Evolutionary conservation across 2,113 vertebrate species (phyloP), one percentile per base, ranked within the genome.

Genomic region (Hypomesus transpacificus): DNA sequence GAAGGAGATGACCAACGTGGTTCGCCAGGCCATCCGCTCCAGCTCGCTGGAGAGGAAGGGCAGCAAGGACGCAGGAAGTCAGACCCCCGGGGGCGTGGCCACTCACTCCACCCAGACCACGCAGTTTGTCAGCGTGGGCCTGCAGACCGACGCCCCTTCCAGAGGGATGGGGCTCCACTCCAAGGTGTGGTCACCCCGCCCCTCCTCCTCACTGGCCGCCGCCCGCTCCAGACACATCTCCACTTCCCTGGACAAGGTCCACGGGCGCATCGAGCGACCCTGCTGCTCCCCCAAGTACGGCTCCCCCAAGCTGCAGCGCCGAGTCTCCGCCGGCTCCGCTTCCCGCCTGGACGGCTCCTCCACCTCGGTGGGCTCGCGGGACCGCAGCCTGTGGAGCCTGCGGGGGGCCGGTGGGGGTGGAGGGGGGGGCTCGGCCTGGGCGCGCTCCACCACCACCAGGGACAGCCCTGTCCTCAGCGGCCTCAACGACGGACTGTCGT

Each of bases 1-100:
- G 97, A 98, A 99, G 87, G 97, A 99, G 90, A 98, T 98, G 91
- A 98, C 96, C 82, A 99, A 98, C 87, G 98, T 95, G 0, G 96
- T 98, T 72, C 92, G 97, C 60, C 96, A 98, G 78, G 96, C 97
- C 80, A 98, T 99, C 78, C 95, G 96, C 77, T 98, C 96, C 0
- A 94, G 95, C 78, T 98, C 97, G 0, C 88, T 98, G 66, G 97
- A 98, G 89, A 95, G 96, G 80, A 97, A 96, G 68, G 93, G 94
- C 75, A 94, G 92, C 82, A 98, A 96, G 76, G 97, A 94, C 64
- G 74, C 92, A 0, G 96, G 94, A 34, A 94, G 93, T 88, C 95
- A 98, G 91, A 92, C 87, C 0, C 85, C 94, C 0, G 88, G 93
- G 28, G 92, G 93, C 11, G 77, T 95, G 80, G 88, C 92, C 78